These are phyloP conservation scores for Petroica traversi DNA, from an alignment of 2,113 vertebrate genomes.

Conservation along the genomic window DNA sequence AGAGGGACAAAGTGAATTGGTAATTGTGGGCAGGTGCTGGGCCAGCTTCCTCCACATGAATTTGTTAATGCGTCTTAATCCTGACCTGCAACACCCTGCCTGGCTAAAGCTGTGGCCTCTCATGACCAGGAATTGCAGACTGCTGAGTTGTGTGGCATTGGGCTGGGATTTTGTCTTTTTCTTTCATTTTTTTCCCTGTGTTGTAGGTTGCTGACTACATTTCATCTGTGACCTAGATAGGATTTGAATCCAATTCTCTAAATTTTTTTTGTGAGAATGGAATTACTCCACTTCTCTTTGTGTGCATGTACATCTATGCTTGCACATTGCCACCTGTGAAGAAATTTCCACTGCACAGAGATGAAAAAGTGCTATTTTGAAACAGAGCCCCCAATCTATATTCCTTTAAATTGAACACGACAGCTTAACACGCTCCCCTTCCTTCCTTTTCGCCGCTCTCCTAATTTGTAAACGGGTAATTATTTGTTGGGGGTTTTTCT, in stretches of 20 bases:
- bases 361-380: not conserved
- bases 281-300: not conserved
- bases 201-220: not conserved
- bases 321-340: not conserved
- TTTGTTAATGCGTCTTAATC: constrained; percentile 54
- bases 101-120: constrained; percentile 26
- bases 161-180: not conserved
- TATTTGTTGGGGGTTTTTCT: not conserved
- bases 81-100: constrained; percentile 38
- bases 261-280: not conserved
- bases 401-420: not conserved
- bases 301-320: not conserved
- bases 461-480: not conserved
- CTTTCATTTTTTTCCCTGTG: not conserved
- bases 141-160: not conserved
- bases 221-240: constrained; percentile 24
- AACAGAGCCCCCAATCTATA: not conserved
- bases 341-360: not conserved
- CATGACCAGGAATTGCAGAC: not conserved
- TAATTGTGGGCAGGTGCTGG: constrained; percentile 30
- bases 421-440: not conserved
- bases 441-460: not conserved
- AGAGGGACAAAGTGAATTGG: not conserved
- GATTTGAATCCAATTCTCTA: not conserved
- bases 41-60: not conserved